Base-by-base conservation (phyloP, 2,888 invertebrate species). In the Microplitis deprimator region DNA sequence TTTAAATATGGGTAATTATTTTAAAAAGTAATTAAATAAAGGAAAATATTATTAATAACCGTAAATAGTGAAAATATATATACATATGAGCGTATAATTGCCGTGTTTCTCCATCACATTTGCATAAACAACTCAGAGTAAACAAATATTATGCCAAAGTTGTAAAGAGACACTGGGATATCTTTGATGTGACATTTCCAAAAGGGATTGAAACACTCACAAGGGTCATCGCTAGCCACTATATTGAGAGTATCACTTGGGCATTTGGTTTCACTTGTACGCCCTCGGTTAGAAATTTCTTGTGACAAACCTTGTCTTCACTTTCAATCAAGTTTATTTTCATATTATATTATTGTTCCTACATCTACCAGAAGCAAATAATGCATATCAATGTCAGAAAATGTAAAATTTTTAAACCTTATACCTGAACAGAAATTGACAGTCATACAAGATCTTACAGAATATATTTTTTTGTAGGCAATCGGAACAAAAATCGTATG, bases 91-190 rank as follows among this genome's bases (percentile, higher is more conserved):
- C 29, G 29, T 29, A 29, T 29, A 29, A 29, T 29, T 29, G 29
- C 29, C 29, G 29, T 29, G 29, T 29, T 29, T 29, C 29, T 29
- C 29, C 4, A 38, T 76, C 79, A 72, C 78, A 87, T 87, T 86
- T 86, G 80, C 86, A 86, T 87, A 87, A 87, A 83, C 87, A 85
- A 87, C 86, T 87, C 87, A 87, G 85, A 85, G 83, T 83, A 84
- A 83, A 80, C 77, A 82, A 80, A 79, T 81, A 86, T 85, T 84
- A 84, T 80, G 77, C 79, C 70, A 75, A 20, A 76, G 81, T 64
- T 75, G 73, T 74, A 68, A 79, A 68, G 74, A 75, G 77, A 69
- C 71, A 77, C 77, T 82, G 80, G 79, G 80, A 81, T 84, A 85
- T 87, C 87, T 86, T 86, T 85, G 85, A 86, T 85, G 86, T 82